phyloP scores from a whole-genome alignment of 2,888 invertebrate genomes.

The Dusona sp. region DNA sequence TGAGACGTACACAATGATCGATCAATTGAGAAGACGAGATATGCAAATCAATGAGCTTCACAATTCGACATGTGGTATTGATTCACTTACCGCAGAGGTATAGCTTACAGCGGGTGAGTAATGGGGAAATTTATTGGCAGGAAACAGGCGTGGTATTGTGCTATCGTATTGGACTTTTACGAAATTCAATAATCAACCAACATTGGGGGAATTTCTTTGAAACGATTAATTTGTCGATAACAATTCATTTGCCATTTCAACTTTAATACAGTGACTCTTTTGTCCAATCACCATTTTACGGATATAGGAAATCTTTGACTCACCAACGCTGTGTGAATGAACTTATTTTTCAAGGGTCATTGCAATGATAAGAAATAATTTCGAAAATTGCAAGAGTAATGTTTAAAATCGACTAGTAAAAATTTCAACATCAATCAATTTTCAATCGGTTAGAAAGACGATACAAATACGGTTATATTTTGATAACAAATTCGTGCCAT shows the following conservation, averaged over 20 bases:
- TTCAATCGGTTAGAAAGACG: too few relatives aligned
- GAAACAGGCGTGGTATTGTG: background rate
- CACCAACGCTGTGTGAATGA: too few relatives aligned
- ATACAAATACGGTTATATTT: too few relatives aligned
- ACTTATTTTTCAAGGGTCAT: too few relatives aligned
- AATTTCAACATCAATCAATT: too few relatives aligned
- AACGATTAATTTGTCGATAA: background rate
- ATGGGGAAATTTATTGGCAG: constrained; percentile 5
- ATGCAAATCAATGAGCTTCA: constrained; percentile 9
- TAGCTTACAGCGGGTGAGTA: background rate
- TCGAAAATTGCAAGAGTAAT: too few relatives aligned
- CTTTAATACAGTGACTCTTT: too few relatives aligned
- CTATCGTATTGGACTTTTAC: background rate
- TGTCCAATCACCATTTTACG: too few relatives aligned
- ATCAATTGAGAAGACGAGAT: constrained; percentile 18
- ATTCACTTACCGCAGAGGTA: background rate
- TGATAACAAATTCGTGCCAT: too few relatives aligned
- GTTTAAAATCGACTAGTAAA: too few relatives aligned
- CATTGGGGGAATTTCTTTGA: background rate
- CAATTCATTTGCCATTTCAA: background rate
- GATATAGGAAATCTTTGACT: too few relatives aligned
- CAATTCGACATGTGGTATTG: background rate
- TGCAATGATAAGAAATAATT: too few relatives aligned
- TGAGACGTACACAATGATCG: background rate
- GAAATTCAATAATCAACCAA: background rate